Percentiles rank a stretch among this genome's conserved stretches.
phyloP scores from a whole-genome alignment of 2,888 invertebrate species.

The Apomyelois bistriatella region DNA sequence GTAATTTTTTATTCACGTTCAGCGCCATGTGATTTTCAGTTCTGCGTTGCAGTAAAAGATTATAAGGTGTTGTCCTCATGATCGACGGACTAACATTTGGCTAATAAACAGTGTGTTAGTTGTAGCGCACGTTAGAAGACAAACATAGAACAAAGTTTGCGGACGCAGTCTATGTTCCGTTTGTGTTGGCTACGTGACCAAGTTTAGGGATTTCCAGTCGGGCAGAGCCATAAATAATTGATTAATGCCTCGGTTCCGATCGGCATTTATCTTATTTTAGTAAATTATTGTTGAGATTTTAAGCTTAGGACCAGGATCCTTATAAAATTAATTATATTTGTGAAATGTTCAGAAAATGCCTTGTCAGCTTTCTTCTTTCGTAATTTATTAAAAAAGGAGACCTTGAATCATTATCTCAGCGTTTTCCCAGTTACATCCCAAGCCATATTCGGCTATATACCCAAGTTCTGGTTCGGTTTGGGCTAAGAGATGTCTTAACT shows the following conservation, averaged over 20 bases:
- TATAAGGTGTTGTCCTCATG: not conserved
- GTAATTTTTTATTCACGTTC: constrained; percentile 15
- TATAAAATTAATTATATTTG: too few species aligned
- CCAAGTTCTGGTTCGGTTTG: too few species aligned
- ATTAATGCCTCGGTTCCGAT: not conserved
- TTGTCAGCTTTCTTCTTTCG: too few species aligned
- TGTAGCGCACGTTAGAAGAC: constrained; percentile 22
- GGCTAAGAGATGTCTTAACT: too few species aligned
- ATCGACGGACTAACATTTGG: not conserved
- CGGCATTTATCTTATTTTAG: not conserved
- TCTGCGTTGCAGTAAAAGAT: too few species aligned
- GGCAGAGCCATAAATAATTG: constrained; percentile 20
- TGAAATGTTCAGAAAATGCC: too few species aligned
- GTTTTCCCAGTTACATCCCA: too few species aligned
- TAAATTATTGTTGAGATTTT: not conserved
- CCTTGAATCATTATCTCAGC: too few species aligned
- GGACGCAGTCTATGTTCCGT: constrained; percentile 29
- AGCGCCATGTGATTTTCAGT: constrained; percentile 14
- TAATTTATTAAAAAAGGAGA: too few species aligned
- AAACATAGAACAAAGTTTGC: constrained; percentile 33
- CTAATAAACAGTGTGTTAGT: not conserved
- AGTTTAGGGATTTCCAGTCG: constrained; percentile 27
- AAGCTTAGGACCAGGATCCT: too few species aligned
- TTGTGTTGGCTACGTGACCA: constrained; percentile 34
- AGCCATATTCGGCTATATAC: too few species aligned